Evolutionary conservation across 1,140 invertebrate genomes (phyloP).

Genomic region (Drosophila albomicans): DNA sequence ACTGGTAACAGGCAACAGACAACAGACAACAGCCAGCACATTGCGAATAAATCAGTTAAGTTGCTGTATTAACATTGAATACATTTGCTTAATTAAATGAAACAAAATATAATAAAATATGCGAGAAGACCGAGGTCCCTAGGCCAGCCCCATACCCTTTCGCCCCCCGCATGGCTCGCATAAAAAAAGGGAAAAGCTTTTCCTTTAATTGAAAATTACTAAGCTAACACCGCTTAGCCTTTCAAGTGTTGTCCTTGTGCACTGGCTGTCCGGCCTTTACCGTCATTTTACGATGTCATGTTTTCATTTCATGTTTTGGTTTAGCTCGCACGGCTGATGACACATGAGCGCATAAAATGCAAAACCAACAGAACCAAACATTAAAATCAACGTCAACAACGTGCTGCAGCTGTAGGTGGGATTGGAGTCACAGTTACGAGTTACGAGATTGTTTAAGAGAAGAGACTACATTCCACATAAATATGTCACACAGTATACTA

Average conservation of each 20-base stretch:
- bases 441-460: not conserved
- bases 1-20: constrained; percentile 33
- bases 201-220: constrained; percentile 73
- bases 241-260: constrained; percentile 5
- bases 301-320: constrained; percentile 67
- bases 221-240: constrained; percentile 31
- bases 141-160: not conserved
- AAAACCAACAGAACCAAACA: constrained; percentile 63
- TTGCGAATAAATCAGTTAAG: constrained; percentile 76
- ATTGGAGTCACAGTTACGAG: not conserved
- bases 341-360: constrained; percentile 68
- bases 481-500: not conserved
- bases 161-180: not conserved
- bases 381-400: constrained; percentile 69
- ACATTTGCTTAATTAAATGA: constrained; percentile 82
- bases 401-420: constrained; percentile 22
- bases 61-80: constrained; percentile 83
- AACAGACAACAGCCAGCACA: constrained; percentile 30
- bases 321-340: constrained; percentile 51
- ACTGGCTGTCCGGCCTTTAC: constrained; percentile 5
- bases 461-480: not conserved
- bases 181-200: constrained; percentile 61
- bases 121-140: not conserved
- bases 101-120: constrained; percentile 53
- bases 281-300: constrained; percentile 35